Base-by-base conservation (phyloP, 2,888 invertebrate species). In the Tridacna gigas region DNA sequence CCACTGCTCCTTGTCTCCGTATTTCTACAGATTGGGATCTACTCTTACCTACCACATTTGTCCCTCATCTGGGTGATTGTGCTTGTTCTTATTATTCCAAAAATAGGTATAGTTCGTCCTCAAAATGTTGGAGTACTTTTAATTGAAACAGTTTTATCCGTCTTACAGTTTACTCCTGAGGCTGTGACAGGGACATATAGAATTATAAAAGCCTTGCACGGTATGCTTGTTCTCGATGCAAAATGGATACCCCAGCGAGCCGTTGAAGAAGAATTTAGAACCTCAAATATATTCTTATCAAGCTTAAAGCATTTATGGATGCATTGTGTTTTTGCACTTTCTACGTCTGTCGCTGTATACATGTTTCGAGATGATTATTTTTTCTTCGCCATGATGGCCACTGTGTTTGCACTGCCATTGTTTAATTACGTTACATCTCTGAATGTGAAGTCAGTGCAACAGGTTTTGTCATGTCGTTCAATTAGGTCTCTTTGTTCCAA, bases 91-190 rank as follows among this genome's bases (percentile, higher is more conserved):
- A 73, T 93, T 25, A 89, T 92, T 26, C 92, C 93, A 15, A 92
- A 92, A 79, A 89, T 92, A 77, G 92, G 92, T 48, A 90, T 90
- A 12, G 89, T 89, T 69, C 90, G 86, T 28, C 79, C 86, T 11
- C 77, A 83, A 66, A 92, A 92, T 83, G 85, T 88, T 51, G 89
- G 90, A 66, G 89, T 85, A 65, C 89, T 92, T 9, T 25, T 92
- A 12, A 67, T 92, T 11, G 93, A 93, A 83, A 90, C 91, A 0
- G 15, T 91, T 20, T 89, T 91, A 3, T 93, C 92, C 48, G 88
- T 92, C 18, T 60, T 92, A 25, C 93, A 93, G 83, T 92, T 91
- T 80, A 92, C 93, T 25, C 92, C 93, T 11, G 93, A 93, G 82
- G 91, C 92, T 0, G 82, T 93, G 65, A 90, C 92, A 45, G 93